Percentiles rank a stretch among this genome's conserved stretches.
phyloP scores from a whole-genome alignment of 2,888 invertebrate genomes.

The Dolomedes plantarius region DNA sequence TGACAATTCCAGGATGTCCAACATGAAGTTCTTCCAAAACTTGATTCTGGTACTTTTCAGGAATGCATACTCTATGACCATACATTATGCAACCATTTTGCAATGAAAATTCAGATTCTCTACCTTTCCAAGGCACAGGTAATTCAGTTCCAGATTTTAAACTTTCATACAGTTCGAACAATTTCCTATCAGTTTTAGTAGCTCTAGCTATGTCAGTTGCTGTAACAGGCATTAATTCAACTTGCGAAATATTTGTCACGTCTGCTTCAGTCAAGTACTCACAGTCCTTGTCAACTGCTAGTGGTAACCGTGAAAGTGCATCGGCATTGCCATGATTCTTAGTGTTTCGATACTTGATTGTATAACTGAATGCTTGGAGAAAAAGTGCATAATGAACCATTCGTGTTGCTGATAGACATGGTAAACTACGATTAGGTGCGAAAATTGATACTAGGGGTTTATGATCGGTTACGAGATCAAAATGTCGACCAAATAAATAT shows the following conservation, averaged over 20 bases:
- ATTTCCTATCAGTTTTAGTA: constrained; percentile 54
- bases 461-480: constrained; percentile 51
- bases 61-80: constrained; percentile 50
- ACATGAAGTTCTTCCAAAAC: constrained; percentile 53
- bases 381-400: constrained; percentile 52
- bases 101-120: constrained; percentile 51
- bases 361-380: constrained; percentile 53
- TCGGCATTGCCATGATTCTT: constrained; percentile 49
- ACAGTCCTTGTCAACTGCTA: constrained; percentile 42
- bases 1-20: constrained; percentile 44
- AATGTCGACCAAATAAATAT: constrained; percentile 73
- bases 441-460: constrained; percentile 54
- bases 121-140: constrained; percentile 50
- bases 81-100: constrained; percentile 49
- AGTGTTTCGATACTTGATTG: constrained; percentile 49
- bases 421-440: constrained; percentile 55
- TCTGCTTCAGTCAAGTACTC: constrained; percentile 49
- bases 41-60: constrained; percentile 50
- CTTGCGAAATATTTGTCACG: constrained; percentile 47
- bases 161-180: constrained; percentile 50
- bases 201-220: constrained; percentile 48
- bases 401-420: constrained; percentile 56
- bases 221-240: constrained; percentile 53
- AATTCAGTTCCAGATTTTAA: constrained; percentile 49
- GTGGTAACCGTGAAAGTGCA: constrained; percentile 51